Base-by-base conservation (phyloP, 2,888 invertebrate genomes). In the Drosophila incognita region DNA sequence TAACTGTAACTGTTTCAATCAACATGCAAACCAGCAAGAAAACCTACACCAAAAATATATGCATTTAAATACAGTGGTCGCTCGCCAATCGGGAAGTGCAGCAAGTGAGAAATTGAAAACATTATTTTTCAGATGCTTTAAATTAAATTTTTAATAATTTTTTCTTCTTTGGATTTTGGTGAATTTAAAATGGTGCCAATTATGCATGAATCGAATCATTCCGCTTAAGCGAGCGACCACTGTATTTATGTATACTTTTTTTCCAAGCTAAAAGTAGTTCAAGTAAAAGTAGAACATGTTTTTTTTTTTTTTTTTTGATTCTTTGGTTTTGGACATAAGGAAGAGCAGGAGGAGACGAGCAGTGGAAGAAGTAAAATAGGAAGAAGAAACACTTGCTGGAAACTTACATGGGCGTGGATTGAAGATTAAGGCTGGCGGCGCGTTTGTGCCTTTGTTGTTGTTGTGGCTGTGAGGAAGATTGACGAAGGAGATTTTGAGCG, bases 351-450 rank as follows among this genome's bases (percentile, higher is more conserved):
- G 49, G 24, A 51, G 46, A 42, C 33, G 53, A 61, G 36, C 53
- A 60, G 49, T 35, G 35, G 36, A 42, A 42, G 40, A 11, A 21
- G 4, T 29, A n/a, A 36, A 52, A 46, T 15, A n/a, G 8, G 8
- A 27, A 27, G 48, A 21, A 4, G 27, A 15, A 29, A 36, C 24
- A 40, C n/a, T 33, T 48, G 18, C 13, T 48, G 52, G 54, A 53
- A 24, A 88, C 89, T 89, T 80, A 89, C 89, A 89, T 89, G 82
- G 82, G 77, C 84, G 84, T 75, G 69, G 68, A 58, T 40, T 79
- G 68, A 52, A 74, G 65, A 57, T 79, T 90, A n/a, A 86, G 67
- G 69, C 85, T 87, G 57, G 74, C 78, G 49, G 85, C 83, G 71
- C 86, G 85, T 60, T 82, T 86, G 53, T 86, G 85, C 51, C 69